Percentiles rank a stretch among this genome's conserved stretches.
Conservation (phyloP, 2,113 vertebrate species). For the Gracilinanus agilis region DNA sequence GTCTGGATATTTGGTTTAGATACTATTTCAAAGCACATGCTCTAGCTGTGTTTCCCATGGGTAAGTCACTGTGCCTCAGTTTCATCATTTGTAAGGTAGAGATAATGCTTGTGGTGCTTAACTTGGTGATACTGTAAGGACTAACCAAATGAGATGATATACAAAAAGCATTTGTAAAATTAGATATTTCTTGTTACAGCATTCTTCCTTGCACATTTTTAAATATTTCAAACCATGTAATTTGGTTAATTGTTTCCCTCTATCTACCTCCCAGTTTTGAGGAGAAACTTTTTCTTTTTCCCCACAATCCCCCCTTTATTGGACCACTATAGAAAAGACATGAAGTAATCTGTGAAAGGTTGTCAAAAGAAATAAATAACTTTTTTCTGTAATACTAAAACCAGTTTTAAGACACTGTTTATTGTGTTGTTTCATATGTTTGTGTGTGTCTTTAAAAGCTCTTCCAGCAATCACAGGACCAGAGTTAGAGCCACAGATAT, state of each 20-base stretch:
- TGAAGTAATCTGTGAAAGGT: neutral
- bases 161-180: neutral
- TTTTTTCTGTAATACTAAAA: neutral
- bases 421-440: neutral
- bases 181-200: neutral
- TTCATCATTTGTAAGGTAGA: neutral
- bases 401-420: neutral
- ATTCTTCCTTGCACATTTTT: neutral
- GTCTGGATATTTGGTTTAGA: neutral
- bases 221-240: neutral
- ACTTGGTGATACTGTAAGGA: neutral
- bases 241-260: neutral
- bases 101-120: neutral
- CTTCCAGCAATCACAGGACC: neutral
- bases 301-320: neutral
- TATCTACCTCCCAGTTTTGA: neutral
- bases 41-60: neutral
- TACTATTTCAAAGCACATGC: neutral
- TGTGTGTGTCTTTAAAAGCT: neutral
- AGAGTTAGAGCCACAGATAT: neutral
- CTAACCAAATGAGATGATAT: neutral
- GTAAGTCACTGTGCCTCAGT: neutral
- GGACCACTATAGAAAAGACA: neutral
- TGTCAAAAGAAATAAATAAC: neutral
- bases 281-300: neutral